A percentile compares a stretch with the other conserved stretches of the same genome.
These are phyloP conservation scores for Antechinus flavipes DNA, from an alignment of 2,113 vertebrate species.

Conservation along the genomic window DNA sequence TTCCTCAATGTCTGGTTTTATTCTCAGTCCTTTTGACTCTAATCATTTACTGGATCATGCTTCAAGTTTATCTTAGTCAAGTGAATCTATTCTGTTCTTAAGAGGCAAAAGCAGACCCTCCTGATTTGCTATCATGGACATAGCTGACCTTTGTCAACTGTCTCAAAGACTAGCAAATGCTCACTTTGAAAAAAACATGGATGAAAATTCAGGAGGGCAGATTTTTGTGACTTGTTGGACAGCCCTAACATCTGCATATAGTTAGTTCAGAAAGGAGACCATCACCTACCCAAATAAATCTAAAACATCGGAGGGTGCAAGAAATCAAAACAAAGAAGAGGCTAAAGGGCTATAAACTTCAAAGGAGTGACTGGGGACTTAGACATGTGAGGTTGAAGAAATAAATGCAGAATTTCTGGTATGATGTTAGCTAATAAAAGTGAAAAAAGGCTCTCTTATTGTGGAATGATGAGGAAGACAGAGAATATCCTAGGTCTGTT, in stretches of 20 bases:
- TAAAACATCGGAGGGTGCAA: slow-evolving; percentile 51
- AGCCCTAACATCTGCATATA: slow-evolving; percentile 57
- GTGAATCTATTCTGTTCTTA: slow-evolving; percentile 52
- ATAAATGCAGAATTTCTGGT: slow-evolving; percentile 30
- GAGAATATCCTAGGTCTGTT: neutral
- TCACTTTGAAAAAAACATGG: slow-evolving; percentile 8
- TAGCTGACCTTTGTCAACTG: slow-evolving; percentile 49
- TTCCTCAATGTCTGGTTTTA: neutral
- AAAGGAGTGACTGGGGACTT: slow-evolving; percentile 39
- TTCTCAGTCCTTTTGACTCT: neutral
- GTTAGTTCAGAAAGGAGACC: slow-evolving; percentile 46
- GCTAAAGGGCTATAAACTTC: slow-evolving; percentile 52
- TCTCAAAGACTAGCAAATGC: slow-evolving; percentile 49
- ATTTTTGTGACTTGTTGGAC: slow-evolving; percentile 2
- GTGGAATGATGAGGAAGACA: neutral
- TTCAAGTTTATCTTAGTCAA: slow-evolving; percentile 18
- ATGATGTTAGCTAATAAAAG: neutral
- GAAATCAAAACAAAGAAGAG: slow-evolving; percentile 48
- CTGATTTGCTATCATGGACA: slow-evolving; percentile 50
- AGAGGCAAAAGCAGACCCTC: slow-evolving; percentile 38
- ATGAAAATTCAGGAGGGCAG: slow-evolving; percentile 29
- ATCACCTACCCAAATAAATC: slow-evolving; percentile 53
- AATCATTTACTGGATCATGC: neutral
- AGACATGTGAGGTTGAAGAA: slow-evolving; percentile 41
- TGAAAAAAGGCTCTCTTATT: neutral